Evolutionary conservation across 2,888 invertebrate species (phyloP).

Genomic region (Sicus ferrugineus): DNA sequence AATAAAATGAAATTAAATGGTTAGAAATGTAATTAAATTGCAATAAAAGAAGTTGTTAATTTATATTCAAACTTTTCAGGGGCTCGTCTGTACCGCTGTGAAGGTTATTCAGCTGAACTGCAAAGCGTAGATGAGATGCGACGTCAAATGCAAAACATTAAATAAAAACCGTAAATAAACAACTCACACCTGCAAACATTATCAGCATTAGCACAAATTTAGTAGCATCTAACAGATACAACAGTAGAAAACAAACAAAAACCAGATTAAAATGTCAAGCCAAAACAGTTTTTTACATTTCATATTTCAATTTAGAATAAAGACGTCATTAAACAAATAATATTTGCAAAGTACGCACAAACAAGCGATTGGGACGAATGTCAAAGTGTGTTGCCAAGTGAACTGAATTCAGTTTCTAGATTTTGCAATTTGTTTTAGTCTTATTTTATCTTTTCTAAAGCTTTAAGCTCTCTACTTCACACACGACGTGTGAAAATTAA

Average conservation of each 20-base stretch:
- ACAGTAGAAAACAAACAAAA: neutral
- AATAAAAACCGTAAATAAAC: no score
- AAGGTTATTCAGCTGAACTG: no score
- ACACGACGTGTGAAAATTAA: no score
- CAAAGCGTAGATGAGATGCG: neutral
- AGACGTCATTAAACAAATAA: no score
- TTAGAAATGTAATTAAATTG: neutral
- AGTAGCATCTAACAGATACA: neutral
- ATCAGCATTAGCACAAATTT: neutral
- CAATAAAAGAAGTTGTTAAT: neutral
- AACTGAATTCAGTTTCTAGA: no score
- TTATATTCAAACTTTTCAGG: neutral
- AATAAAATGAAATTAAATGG: neutral
- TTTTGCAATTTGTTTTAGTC: neutral
- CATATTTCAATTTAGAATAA: no score
- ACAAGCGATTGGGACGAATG: neutral
- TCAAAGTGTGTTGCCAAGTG: neutral
- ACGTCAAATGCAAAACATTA: neutral
- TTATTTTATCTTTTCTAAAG: no score
- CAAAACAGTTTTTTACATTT: neutral
- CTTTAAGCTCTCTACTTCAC: no score
- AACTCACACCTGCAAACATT: no score
- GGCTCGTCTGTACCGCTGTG: no score
- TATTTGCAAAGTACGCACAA: no score
- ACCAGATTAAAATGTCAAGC: neutral